Conservation (phyloP, 2,797 vertebrate genomes). For the Gymnocypris eckloni region DNA sequence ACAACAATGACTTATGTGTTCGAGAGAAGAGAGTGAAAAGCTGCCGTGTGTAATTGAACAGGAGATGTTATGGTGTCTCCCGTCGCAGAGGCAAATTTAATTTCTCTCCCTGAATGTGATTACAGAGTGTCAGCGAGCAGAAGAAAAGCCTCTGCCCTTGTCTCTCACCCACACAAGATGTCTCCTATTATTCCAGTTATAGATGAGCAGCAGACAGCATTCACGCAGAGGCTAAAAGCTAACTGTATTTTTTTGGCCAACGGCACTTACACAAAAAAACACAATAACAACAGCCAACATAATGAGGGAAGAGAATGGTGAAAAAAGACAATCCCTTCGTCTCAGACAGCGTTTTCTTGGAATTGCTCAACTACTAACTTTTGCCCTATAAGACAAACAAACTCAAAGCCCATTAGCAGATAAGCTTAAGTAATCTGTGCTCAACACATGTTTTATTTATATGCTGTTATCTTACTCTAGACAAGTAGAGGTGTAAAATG, state of each 20-base stretch:
- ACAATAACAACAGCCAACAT: constrained; percentile 21
- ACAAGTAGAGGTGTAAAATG: constrained; percentile 69
- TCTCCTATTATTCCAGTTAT: constrained; percentile 52
- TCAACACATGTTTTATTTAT: constrained; percentile 76
- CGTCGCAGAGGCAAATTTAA: constrained; percentile 56
- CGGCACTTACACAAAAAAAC: constrained; percentile 21
- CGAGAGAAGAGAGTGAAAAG: constrained; percentile 44
- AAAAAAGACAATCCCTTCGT: constrained; percentile 21
- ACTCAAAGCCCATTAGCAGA: constrained; percentile 55
- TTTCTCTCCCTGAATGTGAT: constrained; percentile 61
- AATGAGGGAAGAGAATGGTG: constrained; percentile 28
- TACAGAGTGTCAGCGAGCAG: constrained; percentile 54
- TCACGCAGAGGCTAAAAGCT: constrained; percentile 39
- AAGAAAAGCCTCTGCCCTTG: constrained; percentile 53
- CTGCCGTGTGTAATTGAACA: constrained; percentile 58
- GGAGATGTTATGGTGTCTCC: constrained; percentile 61
- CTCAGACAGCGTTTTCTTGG: constrained; percentile 30
- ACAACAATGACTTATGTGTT: constrained; percentile 36
- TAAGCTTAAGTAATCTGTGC: constrained; percentile 74
- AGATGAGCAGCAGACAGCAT: constrained; percentile 49
- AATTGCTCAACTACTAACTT: constrained; percentile 41
- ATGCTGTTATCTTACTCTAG: constrained; percentile 71
- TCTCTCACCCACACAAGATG: constrained; percentile 56
- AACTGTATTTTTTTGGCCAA: constrained; percentile 27
- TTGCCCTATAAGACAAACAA: constrained; percentile 39